phyloP scores from a whole-genome alignment of 2,888 invertebrate species.

The Drosophila aldrichi region DNA sequence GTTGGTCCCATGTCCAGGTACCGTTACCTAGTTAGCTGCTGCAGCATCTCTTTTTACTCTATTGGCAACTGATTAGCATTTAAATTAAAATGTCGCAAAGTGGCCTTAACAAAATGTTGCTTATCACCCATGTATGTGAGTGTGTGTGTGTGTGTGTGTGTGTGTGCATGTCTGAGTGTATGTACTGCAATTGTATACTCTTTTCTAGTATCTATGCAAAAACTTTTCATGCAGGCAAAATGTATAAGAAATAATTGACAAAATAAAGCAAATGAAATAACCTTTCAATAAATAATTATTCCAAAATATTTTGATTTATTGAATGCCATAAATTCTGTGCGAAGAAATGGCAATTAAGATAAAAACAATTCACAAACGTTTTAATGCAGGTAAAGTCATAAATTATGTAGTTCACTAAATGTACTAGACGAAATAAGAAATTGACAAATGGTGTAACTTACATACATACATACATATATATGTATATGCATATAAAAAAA shows the following conservation, averaged over 20 bases:
- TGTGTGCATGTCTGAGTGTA: conserved; percentile 9
- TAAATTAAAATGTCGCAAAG: conserved; percentile 80
- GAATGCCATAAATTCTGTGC: background rate
- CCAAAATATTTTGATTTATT: background rate
- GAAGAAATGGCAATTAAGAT: conserved; percentile 5
- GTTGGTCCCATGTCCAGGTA: conserved; percentile 9
- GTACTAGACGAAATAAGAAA: background rate
- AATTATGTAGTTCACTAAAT: background rate
- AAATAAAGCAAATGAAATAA: background rate
- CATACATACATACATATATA: background rate
- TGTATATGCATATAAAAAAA: too few species aligned
- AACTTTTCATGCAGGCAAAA: background rate
- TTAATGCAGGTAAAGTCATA: background rate
- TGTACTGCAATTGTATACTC: conserved; percentile 24
- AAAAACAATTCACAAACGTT: background rate
- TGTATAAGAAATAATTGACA: background rate
- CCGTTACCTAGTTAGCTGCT: conserved; percentile 28
- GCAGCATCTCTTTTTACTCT: conserved; percentile 64
- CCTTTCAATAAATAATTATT: conserved; percentile 7
- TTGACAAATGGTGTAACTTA: background rate
- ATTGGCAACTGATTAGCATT: conserved; percentile 80
- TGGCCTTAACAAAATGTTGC: conserved; percentile 78
- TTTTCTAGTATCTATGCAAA: background rate
- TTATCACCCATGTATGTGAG: conserved; percentile 5
- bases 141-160: conserved; percentile 1